Conservation (phyloP, 2,888 invertebrate genomes). For the Craniophora ligustri region DNA sequence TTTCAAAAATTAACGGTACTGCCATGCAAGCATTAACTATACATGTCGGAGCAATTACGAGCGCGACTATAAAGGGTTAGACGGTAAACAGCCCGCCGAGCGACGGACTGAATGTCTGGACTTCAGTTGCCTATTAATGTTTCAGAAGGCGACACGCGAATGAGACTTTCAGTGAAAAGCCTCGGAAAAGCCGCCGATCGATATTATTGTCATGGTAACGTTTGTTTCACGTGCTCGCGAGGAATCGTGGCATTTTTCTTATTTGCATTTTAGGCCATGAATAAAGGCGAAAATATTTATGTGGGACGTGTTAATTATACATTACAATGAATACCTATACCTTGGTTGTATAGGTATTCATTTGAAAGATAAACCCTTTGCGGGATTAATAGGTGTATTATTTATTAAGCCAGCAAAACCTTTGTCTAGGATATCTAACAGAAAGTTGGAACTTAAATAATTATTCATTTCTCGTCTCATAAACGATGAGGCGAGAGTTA, state of each 20-base stretch:
- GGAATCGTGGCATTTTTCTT: conserved; percentile 74
- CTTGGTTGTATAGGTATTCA: too few relatives aligned
- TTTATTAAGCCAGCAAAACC: too few relatives aligned
- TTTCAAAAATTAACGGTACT: conserved; percentile 62
- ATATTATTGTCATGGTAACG: conserved; percentile 84
- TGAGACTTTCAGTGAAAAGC: conserved; percentile 82
- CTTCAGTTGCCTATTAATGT: conserved; percentile 77
- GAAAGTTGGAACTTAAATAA: conserved; percentile 50
- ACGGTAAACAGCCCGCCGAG: conserved; percentile 33
- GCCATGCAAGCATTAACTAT: conserved; percentile 49
- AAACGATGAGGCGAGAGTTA: conserved; percentile 28
- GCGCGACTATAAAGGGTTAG: conserved; percentile 48
- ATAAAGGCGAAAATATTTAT: conserved; percentile 71
- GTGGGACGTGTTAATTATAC: conserved; percentile 53
- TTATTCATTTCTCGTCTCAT: conserved; percentile 47
- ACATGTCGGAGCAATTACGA: conserved; percentile 54
- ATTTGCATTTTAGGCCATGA: conserved; percentile 86
- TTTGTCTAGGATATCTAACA: conserved; percentile 39
- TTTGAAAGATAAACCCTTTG: too few relatives aligned
- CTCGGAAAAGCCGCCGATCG: conserved; percentile 87
- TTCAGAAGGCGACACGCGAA: conserved; percentile 84
- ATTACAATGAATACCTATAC: conserved; percentile 25
- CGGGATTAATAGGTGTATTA: too few relatives aligned
- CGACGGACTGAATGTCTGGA: conserved; percentile 61
- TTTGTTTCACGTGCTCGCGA: conserved; percentile 82